These are phyloP conservation scores for Channa argus DNA, from an alignment of 2,113 vertebrate species.

Conservation along the genomic window DNA sequence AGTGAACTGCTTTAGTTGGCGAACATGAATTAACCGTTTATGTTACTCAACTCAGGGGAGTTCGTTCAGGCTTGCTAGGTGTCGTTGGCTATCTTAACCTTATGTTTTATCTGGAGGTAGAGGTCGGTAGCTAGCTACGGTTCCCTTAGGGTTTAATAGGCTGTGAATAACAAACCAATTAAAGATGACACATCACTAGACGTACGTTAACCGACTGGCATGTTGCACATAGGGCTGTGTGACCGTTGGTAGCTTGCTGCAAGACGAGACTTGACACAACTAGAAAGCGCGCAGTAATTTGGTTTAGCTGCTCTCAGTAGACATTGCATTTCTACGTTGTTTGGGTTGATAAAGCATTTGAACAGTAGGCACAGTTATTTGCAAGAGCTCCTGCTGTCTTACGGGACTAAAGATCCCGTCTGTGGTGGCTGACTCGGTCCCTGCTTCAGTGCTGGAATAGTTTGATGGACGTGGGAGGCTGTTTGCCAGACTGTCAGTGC, in stretches of 20 bases:
- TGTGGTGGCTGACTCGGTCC: slow-evolving; percentile 13
- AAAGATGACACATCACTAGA: slow-evolving; percentile 15
- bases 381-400: background rate
- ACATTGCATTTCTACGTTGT: background rate
- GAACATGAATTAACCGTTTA: background rate
- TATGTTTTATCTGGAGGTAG: slow-evolving; percentile 61
- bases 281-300: slow-evolving; percentile 31
- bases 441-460: slow-evolving; percentile 35
- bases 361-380: background rate
- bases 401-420: background rate
- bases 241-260: slow-evolving; percentile 31
- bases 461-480: slow-evolving; percentile 81
- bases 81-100: slow-evolving; percentile 23
- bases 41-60: slow-evolving; percentile 32
- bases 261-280: slow-evolving; percentile 13
- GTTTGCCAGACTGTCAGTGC: slow-evolving; percentile 65
- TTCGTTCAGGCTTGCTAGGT: slow-evolving; percentile 32
- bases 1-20: slow-evolving; percentile 3
- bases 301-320: background rate
- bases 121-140: slow-evolving; percentile 61
- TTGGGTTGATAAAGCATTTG: background rate
- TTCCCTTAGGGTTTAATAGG: slow-evolving; percentile 25
- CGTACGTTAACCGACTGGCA: background rate
- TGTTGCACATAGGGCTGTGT: slow-evolving; percentile 29
- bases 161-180: slow-evolving; percentile 1